phyloP scores from a whole-genome alignment of 2,888 invertebrate species.

The Eustalomyia histrio region DNA sequence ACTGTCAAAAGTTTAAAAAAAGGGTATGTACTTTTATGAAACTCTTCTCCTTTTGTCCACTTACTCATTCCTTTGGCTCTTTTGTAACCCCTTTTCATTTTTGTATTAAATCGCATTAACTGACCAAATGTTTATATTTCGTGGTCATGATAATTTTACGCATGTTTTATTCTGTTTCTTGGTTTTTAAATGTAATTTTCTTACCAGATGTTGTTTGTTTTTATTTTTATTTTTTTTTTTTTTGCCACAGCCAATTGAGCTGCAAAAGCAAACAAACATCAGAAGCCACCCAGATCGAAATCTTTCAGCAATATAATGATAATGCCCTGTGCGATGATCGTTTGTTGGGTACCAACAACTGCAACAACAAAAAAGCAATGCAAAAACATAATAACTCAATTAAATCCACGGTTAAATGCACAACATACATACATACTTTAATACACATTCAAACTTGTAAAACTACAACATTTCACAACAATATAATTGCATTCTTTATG shows the following conservation, averaged over 20 bases:
- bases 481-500: conserved; percentile 50
- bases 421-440: conserved; percentile 32
- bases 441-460: background rate
- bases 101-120: background rate
- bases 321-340: conserved; percentile 44
- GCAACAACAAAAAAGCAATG: conserved; percentile 1
- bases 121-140: conserved; percentile 50
- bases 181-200: conserved; percentile 46
- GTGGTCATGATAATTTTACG: conserved; percentile 58
- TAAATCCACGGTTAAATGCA: conserved; percentile 56
- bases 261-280: conserved; percentile 47
- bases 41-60: no score
- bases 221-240: conserved; percentile 11
- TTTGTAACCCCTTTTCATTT: background rate
- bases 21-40: background rate
- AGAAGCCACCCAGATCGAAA: conserved; percentile 67
- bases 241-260: conserved; percentile 15
- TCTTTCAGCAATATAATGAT: conserved; percentile 62
- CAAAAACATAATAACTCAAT: conserved; percentile 62
- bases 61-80: background rate
- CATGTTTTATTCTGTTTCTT: conserved; percentile 43
- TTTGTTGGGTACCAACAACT: background rate
- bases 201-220: conserved; percentile 53
- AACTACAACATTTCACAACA: conserved; percentile 29
- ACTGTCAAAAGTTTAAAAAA: conserved; percentile 55